Evolutionary conservation across 2,113 vertebrate genomes (phyloP), one percentile per base, ranked within the genome.

Genomic region (Pterocles burchelli): DNA sequence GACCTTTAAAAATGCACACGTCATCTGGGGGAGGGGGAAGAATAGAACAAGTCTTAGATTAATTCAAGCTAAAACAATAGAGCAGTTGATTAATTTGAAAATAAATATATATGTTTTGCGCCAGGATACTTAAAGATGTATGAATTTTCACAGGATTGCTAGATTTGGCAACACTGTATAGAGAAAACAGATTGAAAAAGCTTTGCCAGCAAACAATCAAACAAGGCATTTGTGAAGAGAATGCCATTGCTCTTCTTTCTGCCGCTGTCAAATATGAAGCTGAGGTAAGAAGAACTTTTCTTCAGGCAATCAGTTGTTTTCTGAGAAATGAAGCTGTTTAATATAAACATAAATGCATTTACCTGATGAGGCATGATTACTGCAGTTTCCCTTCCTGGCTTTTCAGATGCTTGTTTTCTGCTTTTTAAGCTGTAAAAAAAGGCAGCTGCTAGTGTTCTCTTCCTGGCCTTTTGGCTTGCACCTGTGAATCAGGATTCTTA

Each of bases 201-300:
- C 97, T 99, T 90, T 99, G 99, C 94, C 99, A 99, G 94, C 99
- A 99, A 93, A 99, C 99, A 0, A 99, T 99, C 96, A 99, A 99
- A 96, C 98, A 99, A 94, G 99, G 99, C 21, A 99, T 99, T 95
- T 98, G 98, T n/a, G 99, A 99, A 93, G 99, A 99, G 89, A 99
- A 99, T 29, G 99, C 99, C 80, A 98, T 99, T n/a, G 98, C 99
- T 26, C 98, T 99, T 84, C 98, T 99, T 17, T 99, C 99, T 0
- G 99, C 99, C 0, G 99, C 99, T 1, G 99, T 99, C 96, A 99
- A 99, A 77, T 99, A 99, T 0, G 99, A 99, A 49, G 99, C 99
- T 34, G 98, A 98, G 99, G 99, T 99, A 98, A 98, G 98, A 34
- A 70, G 59, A 94, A 51, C 29, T 45, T 90, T 63, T 73, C n/a